Conservation (phyloP, 2,888 invertebrate species). For the Calephelis perditalis region DNA sequence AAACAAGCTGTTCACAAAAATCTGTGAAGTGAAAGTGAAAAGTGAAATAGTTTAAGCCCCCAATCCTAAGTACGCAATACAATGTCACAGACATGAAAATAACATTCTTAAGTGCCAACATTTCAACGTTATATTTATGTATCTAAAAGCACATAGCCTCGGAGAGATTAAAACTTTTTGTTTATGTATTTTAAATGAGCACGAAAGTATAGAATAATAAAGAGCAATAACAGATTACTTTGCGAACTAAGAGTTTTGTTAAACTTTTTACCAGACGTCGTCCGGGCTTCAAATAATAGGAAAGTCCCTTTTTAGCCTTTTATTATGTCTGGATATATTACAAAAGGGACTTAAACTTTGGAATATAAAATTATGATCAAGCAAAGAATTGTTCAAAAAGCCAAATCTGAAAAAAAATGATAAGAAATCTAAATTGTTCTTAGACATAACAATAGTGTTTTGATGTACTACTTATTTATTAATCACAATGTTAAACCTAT, state of each 20-base stretch:
- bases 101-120: no score
- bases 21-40: no score
- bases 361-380: not conserved
- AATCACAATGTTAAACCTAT: no score
- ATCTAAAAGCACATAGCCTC: slow-evolving; percentile 19
- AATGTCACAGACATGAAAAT: no score
- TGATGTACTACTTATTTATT: no score
- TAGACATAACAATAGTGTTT: no score
- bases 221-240: slow-evolving; percentile 25
- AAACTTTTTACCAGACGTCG: slow-evolving; percentile 21
- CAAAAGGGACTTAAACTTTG: slow-evolving; percentile 10
- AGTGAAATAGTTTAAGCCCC: no score
- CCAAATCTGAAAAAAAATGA: not conserved
- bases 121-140: not conserved
- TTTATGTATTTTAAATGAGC: slow-evolving; percentile 26
- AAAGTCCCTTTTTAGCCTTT: slow-evolving; percentile 20
- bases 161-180: slow-evolving; percentile 27
- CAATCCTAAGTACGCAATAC: not conserved
- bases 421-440: no score
- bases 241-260: slow-evolving; percentile 23
- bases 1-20: no score
- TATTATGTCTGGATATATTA: slow-evolving; percentile 21
- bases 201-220: slow-evolving; percentile 24
- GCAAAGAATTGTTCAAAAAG: no score
- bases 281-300: slow-evolving; percentile 21